These are phyloP conservation scores for Schizopygopsis pylzovi DNA, from an alignment of 2,797 vertebrate genomes.

Conservation along the genomic window DNA sequence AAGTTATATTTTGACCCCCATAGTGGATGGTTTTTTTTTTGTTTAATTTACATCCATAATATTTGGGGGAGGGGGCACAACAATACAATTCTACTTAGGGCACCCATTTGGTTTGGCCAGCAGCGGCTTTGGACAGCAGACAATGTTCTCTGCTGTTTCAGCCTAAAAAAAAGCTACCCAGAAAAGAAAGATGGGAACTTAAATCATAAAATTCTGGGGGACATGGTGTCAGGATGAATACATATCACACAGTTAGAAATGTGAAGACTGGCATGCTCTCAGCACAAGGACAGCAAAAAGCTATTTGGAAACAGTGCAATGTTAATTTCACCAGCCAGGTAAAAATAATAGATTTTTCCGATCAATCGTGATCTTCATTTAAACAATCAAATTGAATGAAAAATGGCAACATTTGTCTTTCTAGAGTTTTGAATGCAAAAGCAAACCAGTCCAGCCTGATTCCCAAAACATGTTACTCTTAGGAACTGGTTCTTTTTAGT, in stretches of 20 bases:
- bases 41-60: too few relatives aligned
- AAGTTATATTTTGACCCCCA: too few relatives aligned
- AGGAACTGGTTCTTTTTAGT: background rate
- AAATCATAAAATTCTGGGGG: background rate
- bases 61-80: too few relatives aligned
- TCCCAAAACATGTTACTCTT: background rate
- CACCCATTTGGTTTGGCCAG: too few relatives aligned
- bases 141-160: background rate
- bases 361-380: background rate
- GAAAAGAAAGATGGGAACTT: background rate
- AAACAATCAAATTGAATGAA: background rate
- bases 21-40: too few relatives aligned
- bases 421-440: background rate
- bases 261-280: background rate
- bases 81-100: too few relatives aligned
- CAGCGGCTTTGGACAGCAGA: background rate
- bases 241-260: background rate
- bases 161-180: background rate
- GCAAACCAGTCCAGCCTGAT: background rate
- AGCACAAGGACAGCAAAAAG: background rate
- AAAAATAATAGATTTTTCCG: background rate
- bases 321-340: background rate
- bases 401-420: background rate
- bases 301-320: background rate
- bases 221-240: slow-evolving; percentile 8